Conservation (phyloP, 2,797 vertebrate genomes). For the Phataginus tricuspis region DNA sequence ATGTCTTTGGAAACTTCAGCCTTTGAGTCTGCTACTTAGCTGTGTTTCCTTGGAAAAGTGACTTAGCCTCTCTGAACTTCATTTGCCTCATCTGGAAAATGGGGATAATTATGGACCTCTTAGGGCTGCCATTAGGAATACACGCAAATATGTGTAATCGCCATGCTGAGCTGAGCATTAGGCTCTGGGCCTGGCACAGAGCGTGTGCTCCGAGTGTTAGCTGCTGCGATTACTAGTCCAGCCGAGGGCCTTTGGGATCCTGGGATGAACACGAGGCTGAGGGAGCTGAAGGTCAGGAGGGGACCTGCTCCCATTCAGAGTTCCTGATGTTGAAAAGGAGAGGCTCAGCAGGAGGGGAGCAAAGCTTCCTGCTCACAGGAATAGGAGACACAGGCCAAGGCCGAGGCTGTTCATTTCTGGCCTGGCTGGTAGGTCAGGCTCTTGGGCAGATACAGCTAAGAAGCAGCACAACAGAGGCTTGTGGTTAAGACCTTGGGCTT, state of each 20-base stretch:
- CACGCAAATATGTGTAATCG: neutral
- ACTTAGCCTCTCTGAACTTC: neutral
- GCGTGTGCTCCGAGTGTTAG: neutral
- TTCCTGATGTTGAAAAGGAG: neutral
- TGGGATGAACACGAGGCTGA: neutral
- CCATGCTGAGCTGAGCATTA: neutral
- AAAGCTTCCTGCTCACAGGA: neutral
- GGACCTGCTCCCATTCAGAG: neutral
- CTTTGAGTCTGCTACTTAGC: neutral
- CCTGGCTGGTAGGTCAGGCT: neutral
- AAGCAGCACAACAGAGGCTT: neutral
- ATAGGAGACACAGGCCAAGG: neutral
- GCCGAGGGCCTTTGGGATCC: neutral
- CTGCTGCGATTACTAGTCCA: neutral
- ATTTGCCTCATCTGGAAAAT: neutral
- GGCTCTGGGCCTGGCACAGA: neutral
- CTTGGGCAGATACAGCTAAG: neutral
- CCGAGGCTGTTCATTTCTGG: neutral
- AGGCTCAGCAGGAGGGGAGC: neutral
- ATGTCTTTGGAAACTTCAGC: neutral
- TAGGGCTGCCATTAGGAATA: neutral
- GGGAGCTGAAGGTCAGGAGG: neutral
- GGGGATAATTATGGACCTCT: neutral
- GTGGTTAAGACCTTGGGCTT: neutral
- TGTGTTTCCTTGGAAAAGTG: constrained; percentile 8